Percentiles rank a stretch among this genome's conserved stretches.
Evolutionary conservation across 2,797 vertebrate species (phyloP).

Genomic region (Spatula clypeata): DNA sequence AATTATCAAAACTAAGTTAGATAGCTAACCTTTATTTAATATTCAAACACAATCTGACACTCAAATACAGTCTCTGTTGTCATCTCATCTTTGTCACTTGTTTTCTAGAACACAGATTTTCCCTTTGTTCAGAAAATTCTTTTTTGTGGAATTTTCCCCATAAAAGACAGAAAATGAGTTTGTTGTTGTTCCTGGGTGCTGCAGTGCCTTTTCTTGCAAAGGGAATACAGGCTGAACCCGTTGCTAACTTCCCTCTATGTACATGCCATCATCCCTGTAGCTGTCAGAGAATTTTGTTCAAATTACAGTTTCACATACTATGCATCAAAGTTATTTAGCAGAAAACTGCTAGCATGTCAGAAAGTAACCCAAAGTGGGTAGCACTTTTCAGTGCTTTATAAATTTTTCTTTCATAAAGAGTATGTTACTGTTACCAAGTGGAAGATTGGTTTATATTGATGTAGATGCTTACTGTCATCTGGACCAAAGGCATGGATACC

Average conservation of each 20-base stretch:
- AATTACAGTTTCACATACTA: not conserved
- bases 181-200: not conserved
- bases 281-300: not conserved
- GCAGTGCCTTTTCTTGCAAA: not conserved
- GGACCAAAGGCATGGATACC: not conserved
- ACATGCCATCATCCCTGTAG: not conserved
- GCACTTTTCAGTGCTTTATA: not conserved
- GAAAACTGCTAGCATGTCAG: not conserved
- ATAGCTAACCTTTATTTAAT: not conserved
- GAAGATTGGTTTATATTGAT: not conserved
- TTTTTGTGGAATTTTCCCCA: not conserved
- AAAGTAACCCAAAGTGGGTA: not conserved
- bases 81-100: fast-evolving
- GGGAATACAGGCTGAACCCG: not conserved
- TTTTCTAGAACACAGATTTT: not conserved
- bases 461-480: not conserved
- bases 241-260: fast-evolving
- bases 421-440: not conserved
- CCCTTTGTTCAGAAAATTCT: not conserved
- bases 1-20: not conserved
- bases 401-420: fast-evolving
- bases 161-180: not conserved
- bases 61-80: fast-evolving
- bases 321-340: not conserved
- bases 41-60: too few species aligned